Base-by-base conservation (phyloP, 2,113 vertebrate species). In the Bolborhynchus lineola region DNA sequence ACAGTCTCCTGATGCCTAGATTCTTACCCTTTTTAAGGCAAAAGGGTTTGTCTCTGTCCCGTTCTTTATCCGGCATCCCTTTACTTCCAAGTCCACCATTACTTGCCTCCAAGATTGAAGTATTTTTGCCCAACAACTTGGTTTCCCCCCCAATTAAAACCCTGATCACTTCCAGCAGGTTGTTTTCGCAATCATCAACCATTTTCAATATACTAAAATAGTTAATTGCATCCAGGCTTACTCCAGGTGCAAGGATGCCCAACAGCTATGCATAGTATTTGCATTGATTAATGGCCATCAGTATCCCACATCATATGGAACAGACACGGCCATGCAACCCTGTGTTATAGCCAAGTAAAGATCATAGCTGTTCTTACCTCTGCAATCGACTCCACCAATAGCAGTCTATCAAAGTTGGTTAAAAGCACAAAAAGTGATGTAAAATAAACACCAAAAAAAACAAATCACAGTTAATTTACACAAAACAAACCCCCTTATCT, bases 381-480 rank as follows among this genome's bases (percentile, higher is more conserved):
- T 93, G 20, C 11, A 64, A 69, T 15, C 17, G 39, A 53, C n/a
- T 71, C 25, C 60, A 44, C 21, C 8, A 9, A 28, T 13, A 59
- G 20, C 1, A 63, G 4, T 5, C 39, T 77, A 72, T 60, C 0
- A 26, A 29, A 65, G 24, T 2, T 62, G 21, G 8, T 53, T 74
- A 59, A 69, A 90, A 78, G 15, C 14, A 52, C 41, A 41, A 50
- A 19, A 60, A 88, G 5, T 29, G n/a, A 46, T 28, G 5, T 11
- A 42, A 57, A 10, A 50, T 6, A 46, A 15, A 23, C 0, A 1
- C 6, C 2, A 2, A 11, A 41, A 72, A 87, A 63, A 1, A 10
- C 23, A 87, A 75, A 75, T 16, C 39, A 28, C 11, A 17, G 11
- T 12, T 12, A 28, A 55, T 63, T 63, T 11, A 13, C 47, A n/a